phyloP scores from a whole-genome alignment of 2,113 vertebrate species.

The Rhinichthys klamathensis region DNA sequence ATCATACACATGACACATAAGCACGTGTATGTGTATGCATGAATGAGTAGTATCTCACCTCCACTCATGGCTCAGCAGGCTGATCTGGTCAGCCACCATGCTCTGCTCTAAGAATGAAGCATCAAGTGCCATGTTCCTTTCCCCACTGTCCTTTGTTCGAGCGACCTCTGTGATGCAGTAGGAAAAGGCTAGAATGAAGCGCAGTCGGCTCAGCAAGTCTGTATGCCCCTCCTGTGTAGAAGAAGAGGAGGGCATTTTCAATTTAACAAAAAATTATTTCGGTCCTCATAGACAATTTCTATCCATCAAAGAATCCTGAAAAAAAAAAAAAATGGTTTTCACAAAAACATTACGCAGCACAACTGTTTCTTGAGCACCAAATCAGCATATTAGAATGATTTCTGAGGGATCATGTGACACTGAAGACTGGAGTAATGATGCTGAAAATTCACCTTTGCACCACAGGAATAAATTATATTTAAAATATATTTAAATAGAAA shows the following conservation, averaged over 20 bases:
- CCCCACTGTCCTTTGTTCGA: conserved; percentile 78
- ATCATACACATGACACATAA: neutral
- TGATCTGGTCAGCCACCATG: conserved; percentile 92
- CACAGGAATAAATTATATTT: neutral
- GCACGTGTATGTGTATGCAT: neutral
- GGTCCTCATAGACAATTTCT: too few species aligned
- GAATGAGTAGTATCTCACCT: conserved; percentile 75
- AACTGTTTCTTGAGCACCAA: neutral
- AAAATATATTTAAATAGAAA: too few species aligned
- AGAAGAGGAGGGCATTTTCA: conserved; percentile 10
- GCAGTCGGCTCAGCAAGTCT: conserved; percentile 84
- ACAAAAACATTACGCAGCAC: neutral
- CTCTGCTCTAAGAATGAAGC: conserved; percentile 87
- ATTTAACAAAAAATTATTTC: too few species aligned
- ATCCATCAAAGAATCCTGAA: neutral
- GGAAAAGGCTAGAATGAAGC: conserved; percentile 87
- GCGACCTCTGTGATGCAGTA: conserved; percentile 91
- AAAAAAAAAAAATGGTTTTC: neutral
- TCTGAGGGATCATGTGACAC: neutral
- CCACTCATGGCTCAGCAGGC: conserved; percentile 92
- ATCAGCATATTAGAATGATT: neutral
- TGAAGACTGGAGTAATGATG: neutral
- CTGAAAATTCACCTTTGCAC: neutral
- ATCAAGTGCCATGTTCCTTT: conserved; percentile 67
- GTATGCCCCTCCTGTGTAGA: conserved; percentile 86